phyloP scores from a whole-genome alignment of 2,113 vertebrate species.

The Marmota monax region DNA sequence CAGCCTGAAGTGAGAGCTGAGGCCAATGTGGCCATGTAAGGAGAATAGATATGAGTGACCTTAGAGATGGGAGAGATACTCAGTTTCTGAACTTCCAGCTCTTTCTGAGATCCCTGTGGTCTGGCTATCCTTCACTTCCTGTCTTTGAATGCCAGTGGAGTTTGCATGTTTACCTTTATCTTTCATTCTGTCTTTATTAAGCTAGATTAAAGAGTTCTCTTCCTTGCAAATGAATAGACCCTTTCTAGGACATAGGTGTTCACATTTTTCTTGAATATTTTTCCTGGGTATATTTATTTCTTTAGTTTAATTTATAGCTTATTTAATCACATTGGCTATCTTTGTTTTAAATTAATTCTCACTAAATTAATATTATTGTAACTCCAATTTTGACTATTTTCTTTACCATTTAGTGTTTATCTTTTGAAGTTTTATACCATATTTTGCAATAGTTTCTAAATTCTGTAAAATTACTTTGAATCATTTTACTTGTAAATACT shows the following conservation, averaged over 20 bases:
- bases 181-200: slow-evolving; percentile 3
- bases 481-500: slow-evolving; percentile 12
- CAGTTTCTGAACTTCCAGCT: neutral
- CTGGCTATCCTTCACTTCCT: neutral
- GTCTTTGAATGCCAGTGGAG: neutral
- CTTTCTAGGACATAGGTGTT: neutral
- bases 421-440: neutral
- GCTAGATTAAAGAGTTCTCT: neutral
- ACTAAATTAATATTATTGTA: neutral
- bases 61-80: neutral
- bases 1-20: neutral
- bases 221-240: neutral
- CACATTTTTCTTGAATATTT: slow-evolving; percentile 1
- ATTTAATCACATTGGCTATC: neutral
- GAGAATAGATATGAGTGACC: neutral
- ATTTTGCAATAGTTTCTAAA: slow-evolving; percentile 43
- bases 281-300: neutral
- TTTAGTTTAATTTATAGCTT: slow-evolving; percentile 7
- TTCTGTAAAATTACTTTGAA: neutral
- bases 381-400: neutral
- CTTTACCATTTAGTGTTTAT: slow-evolving; percentile 6
- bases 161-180: neutral
- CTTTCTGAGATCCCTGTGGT: neutral
- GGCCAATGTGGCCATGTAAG: too few species aligned
- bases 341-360: slow-evolving; percentile 46